These are phyloP conservation scores for Agrotis puta DNA, from an alignment of 2,888 invertebrate species.

Conservation along the genomic window DNA sequence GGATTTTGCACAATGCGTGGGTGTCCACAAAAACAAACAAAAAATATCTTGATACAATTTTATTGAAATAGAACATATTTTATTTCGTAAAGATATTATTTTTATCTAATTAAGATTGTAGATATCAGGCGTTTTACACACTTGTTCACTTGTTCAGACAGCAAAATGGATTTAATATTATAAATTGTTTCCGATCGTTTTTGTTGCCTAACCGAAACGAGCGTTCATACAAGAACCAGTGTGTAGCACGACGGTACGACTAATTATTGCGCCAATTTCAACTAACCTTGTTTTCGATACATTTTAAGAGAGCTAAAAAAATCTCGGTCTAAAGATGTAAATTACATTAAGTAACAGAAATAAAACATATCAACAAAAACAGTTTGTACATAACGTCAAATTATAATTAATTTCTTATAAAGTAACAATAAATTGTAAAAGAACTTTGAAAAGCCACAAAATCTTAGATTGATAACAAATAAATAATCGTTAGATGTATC, in stretches of 20 bases:
- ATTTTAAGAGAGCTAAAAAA: slow-evolving; percentile 48
- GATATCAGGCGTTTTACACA: slow-evolving; percentile 3
- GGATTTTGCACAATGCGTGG: neutral
- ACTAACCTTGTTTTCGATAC: slow-evolving; percentile 26
- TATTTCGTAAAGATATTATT: slow-evolving; percentile 36
- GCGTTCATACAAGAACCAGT: neutral
- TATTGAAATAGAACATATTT: slow-evolving; percentile 57
- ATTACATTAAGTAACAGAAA: slow-evolving; percentile 60
- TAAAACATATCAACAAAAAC: slow-evolving; percentile 67
- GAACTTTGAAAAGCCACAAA: slow-evolving; percentile 46
- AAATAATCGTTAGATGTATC: slow-evolving; percentile 24
- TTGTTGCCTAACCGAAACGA: neutral
- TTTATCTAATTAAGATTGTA: slow-evolving; percentile 10
- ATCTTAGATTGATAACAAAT: slow-evolving; percentile 36
- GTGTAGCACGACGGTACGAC: neutral
- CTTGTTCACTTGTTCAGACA: neutral
- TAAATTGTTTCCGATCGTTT: neutral
- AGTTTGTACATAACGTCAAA: slow-evolving; percentile 62
- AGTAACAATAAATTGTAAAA: slow-evolving; percentile 53
- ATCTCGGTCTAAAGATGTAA: slow-evolving; percentile 30
- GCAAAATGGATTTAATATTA: neutral
- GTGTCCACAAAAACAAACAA: slow-evolving; percentile 7
- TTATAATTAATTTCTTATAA: slow-evolving; percentile 49
- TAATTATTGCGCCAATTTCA: slow-evolving; percentile 31
- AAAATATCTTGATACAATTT: slow-evolving; percentile 45